Evolutionary conservation across 2,797 vertebrate genomes (phyloP).

Genomic region (Otolemur crassicaudatus): DNA sequence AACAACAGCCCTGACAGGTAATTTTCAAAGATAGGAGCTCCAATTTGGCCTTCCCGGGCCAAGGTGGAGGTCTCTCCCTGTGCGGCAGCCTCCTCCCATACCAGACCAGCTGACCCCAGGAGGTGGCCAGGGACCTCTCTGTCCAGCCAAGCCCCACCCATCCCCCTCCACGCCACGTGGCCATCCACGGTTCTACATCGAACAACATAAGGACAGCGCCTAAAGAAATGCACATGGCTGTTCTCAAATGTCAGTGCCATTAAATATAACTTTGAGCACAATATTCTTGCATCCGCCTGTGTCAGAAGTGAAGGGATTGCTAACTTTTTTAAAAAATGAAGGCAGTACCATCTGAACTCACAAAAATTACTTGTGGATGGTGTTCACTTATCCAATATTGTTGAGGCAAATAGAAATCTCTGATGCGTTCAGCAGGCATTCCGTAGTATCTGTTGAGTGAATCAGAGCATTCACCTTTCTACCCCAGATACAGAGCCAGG

Average conservation of each 20-base stretch:
- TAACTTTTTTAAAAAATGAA: background rate
- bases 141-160: fast-evolving
- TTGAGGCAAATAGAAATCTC: background rate
- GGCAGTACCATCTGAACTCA: background rate
- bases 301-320: background rate
- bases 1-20: background rate
- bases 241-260: background rate
- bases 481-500: background rate
- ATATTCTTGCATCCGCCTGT: no score
- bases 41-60: background rate
- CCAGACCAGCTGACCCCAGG: no score
- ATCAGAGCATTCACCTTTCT: background rate
- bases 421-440: background rate
- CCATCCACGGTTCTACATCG: background rate
- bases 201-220: background rate
- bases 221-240: background rate
- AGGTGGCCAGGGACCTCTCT: no score
- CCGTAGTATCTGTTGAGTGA: background rate
- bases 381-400: background rate
- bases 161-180: background rate
- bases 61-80: background rate
- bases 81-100: background rate
- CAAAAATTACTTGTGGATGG: background rate
- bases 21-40: background rate
- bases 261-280: background rate